Percentiles rank a stretch among this genome's conserved stretches.
These are phyloP conservation scores for Microctenopoma lineatum DNA, from an alignment of 2,797 vertebrate genomes.

Conservation along the genomic window DNA sequence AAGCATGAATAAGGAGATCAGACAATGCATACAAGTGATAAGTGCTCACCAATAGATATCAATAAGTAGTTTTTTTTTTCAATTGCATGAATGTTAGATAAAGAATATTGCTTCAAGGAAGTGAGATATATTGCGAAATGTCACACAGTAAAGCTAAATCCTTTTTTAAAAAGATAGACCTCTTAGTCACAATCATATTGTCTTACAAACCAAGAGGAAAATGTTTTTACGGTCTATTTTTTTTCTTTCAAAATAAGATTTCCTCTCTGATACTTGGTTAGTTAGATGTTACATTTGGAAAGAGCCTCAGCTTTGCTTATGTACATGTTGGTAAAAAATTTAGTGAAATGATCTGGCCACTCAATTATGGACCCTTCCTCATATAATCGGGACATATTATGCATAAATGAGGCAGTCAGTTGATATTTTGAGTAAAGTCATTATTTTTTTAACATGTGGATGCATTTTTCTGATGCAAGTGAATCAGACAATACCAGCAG, in stretches of 20 bases:
- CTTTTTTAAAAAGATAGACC: slow-evolving; percentile 55
- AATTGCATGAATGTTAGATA: slow-evolving; percentile 3
- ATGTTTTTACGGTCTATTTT: slow-evolving; percentile 36
- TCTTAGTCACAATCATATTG: slow-evolving; percentile 40
- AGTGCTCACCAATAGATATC: slow-evolving; percentile 54
- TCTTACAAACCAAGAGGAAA: slow-evolving; percentile 53
- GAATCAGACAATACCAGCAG: slow-evolving; percentile 18
- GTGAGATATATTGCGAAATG: slow-evolving; percentile 54
- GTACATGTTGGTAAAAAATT: slow-evolving; percentile 23
- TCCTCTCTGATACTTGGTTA: background rate
- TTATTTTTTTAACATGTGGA: background rate
- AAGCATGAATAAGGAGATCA: slow-evolving; percentile 53
- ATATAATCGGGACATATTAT: background rate
- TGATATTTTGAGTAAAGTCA: background rate
- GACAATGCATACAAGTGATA: slow-evolving; percentile 36
- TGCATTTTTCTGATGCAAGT: slow-evolving; percentile 11
- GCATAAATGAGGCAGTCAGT: background rate
- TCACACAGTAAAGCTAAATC: slow-evolving; percentile 46
- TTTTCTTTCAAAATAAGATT: slow-evolving; percentile 19
- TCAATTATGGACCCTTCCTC: background rate
- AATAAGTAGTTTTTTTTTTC: slow-evolving; percentile 27
- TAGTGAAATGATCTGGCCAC: background rate
- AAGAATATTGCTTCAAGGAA: slow-evolving; percentile 46
- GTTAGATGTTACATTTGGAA: slow-evolving; percentile 29
- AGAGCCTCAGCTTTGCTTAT: slow-evolving; percentile 1